Evolutionary conservation across 2,888 invertebrate species (phyloP).

Genomic region (Troglohyphantes excavatus): DNA sequence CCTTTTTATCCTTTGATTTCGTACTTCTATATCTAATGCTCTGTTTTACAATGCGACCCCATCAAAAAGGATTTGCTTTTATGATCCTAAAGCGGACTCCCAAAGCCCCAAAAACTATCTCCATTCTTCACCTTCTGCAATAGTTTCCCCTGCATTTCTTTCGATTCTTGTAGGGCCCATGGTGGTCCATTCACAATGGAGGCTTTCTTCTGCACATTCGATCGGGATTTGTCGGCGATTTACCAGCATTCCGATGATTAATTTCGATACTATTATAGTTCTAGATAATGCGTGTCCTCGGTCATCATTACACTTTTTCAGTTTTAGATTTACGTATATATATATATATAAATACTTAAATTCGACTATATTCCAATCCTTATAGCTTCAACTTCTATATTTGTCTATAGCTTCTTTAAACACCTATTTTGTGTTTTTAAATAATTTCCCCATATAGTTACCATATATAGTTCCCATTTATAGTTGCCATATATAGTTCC

Average conservation of each 20-base stretch:
- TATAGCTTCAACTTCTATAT: no score
- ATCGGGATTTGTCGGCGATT: slow-evolving; percentile 47
- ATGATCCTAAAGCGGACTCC: slow-evolving; percentile 62
- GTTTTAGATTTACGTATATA: no score
- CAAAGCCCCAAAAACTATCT: slow-evolving; percentile 68
- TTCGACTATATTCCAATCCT: no score
- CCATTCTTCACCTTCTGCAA: slow-evolving; percentile 69
- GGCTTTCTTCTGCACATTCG: slow-evolving; percentile 30
- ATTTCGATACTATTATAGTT: slow-evolving; percentile 14
- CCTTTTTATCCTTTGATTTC: slow-evolving; percentile 76
- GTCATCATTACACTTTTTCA: no score
- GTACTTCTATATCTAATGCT: slow-evolving; percentile 73
- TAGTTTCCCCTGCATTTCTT: slow-evolving; percentile 16
- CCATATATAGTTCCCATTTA: no score
- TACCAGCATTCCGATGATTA: slow-evolving; percentile 57
- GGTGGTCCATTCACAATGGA: slow-evolving; percentile 54
- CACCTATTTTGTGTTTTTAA: no score
- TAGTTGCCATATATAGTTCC: no score
- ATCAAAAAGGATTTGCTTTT: slow-evolving; percentile 76
- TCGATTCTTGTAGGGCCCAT: slow-evolving; percentile 32
- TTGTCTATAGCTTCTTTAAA: no score
- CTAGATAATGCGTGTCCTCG: no score
- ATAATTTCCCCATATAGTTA: no score
- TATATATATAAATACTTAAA: no score
- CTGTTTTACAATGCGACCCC: slow-evolving; percentile 76